A percentile compares a stretch with the other conserved stretches of the same genome.
phyloP scores from a whole-genome alignment of 1,140 invertebrate genomes.

The Tetramorium simillimum region DNA sequence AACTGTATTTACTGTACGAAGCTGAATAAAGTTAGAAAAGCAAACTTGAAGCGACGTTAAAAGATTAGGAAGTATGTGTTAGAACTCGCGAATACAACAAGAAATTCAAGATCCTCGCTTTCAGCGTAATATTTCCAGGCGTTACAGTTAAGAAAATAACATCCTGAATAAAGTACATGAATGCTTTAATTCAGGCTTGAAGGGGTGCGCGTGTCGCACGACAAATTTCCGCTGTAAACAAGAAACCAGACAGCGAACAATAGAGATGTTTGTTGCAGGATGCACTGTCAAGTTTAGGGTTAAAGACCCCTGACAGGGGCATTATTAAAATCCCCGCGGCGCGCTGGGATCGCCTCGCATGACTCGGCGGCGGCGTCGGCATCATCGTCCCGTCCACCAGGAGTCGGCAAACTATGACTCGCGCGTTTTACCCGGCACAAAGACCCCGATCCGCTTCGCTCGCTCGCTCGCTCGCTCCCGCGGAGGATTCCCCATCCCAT shows the following conservation, averaged over 20 bases:
- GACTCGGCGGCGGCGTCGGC: conserved; percentile 50
- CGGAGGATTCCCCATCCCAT: conserved; percentile 2
- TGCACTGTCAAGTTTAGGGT: conserved; percentile 40
- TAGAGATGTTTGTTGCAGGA: conserved; percentile 24
- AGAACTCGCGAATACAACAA: background rate
- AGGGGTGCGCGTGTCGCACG: too few relatives aligned
- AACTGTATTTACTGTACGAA: background rate
- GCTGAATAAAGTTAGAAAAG: background rate
- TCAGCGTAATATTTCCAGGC: background rate
- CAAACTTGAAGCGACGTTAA: background rate
- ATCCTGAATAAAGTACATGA: background rate
- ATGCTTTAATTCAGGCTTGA: background rate
- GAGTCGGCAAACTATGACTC: conserved; percentile 57
- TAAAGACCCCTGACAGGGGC: conserved; percentile 43
- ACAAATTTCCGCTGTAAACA: background rate
- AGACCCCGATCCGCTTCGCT: conserved; percentile 22
- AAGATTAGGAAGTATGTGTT: background rate
- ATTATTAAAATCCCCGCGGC: conserved; percentile 46
- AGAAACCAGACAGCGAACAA: conserved; percentile 11
- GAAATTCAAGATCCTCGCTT: background rate
- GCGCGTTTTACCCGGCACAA: conserved; percentile 41
- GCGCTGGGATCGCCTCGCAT: conserved; percentile 26
- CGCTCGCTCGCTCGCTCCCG: conserved; percentile 19
- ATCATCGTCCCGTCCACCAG: conserved; percentile 16
- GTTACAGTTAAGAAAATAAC: background rate